Conservation (phyloP, 2,888 invertebrate genomes). For the Antheraea assamensis region DNA sequence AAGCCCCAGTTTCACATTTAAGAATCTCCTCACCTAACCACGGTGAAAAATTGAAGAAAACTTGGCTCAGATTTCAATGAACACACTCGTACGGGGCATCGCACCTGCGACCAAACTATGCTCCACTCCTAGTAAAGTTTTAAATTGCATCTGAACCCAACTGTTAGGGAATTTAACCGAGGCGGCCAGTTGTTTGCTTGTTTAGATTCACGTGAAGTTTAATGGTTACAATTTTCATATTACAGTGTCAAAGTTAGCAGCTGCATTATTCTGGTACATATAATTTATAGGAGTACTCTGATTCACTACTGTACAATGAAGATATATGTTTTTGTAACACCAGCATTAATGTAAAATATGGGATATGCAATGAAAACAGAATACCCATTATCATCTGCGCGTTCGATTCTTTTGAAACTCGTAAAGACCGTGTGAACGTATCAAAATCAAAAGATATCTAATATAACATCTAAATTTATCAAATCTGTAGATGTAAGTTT, state of each 20-base stretch:
- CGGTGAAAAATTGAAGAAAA: constrained; percentile 45
- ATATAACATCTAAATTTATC: no score
- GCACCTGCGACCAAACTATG: constrained; percentile 44
- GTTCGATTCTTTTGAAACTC: background rate
- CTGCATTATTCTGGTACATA: background rate
- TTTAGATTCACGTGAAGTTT: constrained; percentile 21
- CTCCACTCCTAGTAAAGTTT: constrained; percentile 40
- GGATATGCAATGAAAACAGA: no score
- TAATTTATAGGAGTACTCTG: background rate
- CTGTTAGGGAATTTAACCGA: constrained; percentile 23
- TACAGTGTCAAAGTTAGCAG: background rate
- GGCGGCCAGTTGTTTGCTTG: constrained; percentile 19
- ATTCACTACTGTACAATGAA: background rate
- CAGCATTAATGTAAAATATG: background rate
- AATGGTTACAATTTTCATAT: constrained; percentile 22
- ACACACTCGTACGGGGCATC: constrained; percentile 37
- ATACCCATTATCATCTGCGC: background rate
- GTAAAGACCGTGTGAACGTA: background rate
- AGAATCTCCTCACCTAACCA: constrained; percentile 39
- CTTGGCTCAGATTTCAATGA: constrained; percentile 48
- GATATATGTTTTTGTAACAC: background rate
- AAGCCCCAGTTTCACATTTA: background rate
- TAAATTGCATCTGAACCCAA: constrained; percentile 41
- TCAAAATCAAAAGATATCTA: background rate
- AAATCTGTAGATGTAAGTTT: no score